These are phyloP conservation scores for Triplophysa dalaica DNA, from an alignment of 2,113 vertebrate genomes.

Conservation along the genomic window DNA sequence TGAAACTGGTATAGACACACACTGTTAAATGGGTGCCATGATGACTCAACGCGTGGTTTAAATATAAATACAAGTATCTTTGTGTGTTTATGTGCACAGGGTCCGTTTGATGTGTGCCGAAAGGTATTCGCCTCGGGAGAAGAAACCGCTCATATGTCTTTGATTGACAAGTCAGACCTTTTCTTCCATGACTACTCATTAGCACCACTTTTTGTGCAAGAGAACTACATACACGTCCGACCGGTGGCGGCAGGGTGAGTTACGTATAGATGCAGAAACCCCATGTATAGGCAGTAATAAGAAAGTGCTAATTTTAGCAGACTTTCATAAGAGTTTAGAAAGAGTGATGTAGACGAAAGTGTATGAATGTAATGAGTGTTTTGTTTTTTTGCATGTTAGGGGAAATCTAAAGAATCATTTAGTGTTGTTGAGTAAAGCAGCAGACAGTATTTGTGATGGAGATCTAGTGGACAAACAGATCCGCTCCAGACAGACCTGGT, in stretches of 20 bases:
- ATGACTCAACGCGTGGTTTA: not conserved
- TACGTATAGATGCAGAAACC: not conserved
- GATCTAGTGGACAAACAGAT: conserved; percentile 92
- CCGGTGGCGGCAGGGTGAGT: conserved; percentile 88
- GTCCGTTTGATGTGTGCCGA: conserved; percentile 93
- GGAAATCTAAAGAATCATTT: conserved; percentile 87
- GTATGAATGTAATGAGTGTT: not conserved
- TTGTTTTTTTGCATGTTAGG: conserved; percentile 63
- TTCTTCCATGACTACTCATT: conserved; percentile 98
- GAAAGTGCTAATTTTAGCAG: not conserved
- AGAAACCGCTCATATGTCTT: conserved; percentile 84
- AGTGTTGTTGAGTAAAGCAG: conserved; percentile 90
- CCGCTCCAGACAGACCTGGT: conserved; percentile 89
- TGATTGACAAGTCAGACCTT: conserved; percentile 92
- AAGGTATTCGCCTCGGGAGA: conserved; percentile 88
- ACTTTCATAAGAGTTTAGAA: not conserved
- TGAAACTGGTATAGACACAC: conserved; percentile 78
- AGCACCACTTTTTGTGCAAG: conserved; percentile 95
- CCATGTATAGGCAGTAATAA: not conserved
- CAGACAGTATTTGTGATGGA: conserved; percentile 93
- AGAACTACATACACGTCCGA: conserved; percentile 91
- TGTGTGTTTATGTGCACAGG: conserved; percentile 66
- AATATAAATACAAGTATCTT: not conserved
- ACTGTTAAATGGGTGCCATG: not conserved
- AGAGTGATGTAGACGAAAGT: not conserved